phyloP scores from a whole-genome alignment of 2,888 invertebrate species.

The Morpho achilles region DNA sequence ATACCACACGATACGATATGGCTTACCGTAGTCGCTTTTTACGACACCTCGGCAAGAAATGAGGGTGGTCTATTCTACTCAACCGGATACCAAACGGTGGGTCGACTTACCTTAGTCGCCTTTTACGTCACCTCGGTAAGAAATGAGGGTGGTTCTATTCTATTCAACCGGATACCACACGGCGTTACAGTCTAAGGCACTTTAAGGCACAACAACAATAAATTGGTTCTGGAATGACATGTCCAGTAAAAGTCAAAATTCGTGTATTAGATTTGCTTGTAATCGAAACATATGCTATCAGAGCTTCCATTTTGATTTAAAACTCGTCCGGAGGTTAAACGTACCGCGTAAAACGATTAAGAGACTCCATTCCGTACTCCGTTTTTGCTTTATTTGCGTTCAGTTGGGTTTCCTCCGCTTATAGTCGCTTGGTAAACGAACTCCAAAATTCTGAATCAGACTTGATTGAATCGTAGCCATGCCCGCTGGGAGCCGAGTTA shows the following conservation, averaged over 20 bases:
- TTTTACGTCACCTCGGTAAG: too few species aligned
- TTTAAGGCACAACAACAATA: too few species aligned
- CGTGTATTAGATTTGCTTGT: slow-evolving; percentile 1
- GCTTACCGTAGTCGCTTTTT: too few species aligned
- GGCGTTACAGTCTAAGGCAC: too few species aligned
- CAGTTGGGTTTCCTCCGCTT: slow-evolving; percentile 54
- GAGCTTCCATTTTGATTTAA: slow-evolving; percentile 32
- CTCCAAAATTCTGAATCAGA: slow-evolving; percentile 74
- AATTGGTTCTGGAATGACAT: too few species aligned
- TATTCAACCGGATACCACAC: too few species aligned
- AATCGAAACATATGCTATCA: slow-evolving; percentile 28
- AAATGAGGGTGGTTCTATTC: too few species aligned
- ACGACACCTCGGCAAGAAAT: too few species aligned
- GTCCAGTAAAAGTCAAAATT: neutral
- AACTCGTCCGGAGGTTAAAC: slow-evolving; percentile 38
- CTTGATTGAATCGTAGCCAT: slow-evolving; percentile 73
- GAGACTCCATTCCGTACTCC: slow-evolving; percentile 38
- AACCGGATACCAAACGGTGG: too few species aligned
- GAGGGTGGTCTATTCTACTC: too few species aligned
- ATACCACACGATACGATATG: too few species aligned
- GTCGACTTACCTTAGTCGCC: too few species aligned
- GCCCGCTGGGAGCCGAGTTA: slow-evolving; percentile 70
- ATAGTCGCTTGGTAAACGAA: slow-evolving; percentile 67
- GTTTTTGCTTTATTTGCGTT: slow-evolving; percentile 48
- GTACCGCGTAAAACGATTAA: slow-evolving; percentile 49